Evolutionary conservation across 1,140 invertebrate species (phyloP), one percentile per base, ranked within the genome.

Genomic region (Drosophila murphyi): DNA sequence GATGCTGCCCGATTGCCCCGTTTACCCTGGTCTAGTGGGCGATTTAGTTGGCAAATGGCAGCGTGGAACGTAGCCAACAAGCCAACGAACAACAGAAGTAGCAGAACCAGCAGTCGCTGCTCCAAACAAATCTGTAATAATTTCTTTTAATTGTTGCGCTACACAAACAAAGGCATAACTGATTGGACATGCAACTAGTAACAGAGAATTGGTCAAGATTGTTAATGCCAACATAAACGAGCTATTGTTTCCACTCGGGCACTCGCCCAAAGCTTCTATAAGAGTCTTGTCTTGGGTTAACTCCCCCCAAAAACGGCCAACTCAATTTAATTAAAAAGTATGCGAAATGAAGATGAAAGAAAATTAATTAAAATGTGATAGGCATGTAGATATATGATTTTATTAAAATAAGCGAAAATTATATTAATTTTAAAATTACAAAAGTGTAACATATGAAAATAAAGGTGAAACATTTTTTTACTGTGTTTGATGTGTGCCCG

Each of bases 101-200:
- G 35, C 70, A 67, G 64, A 43, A 65, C 55, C 65, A 64, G 60
- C 69, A 55, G 67, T 74, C 64, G 72, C 71, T 73, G 72, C 82
- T 79, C 54, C 59, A 87, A 88, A 79, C 83, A 88, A 82, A 87
- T 87, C 83, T 80, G 80, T 87, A 87, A 87, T 87, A 87, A 87
- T 87, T 87, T 88, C 83, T 77, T 74, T 83, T 88, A 87, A 87
- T 88, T 87, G 83, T 59, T 65, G 68, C 83, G 55, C 83, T 88
- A 54, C 50, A 55, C 2, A n/a, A 29, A 20, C 7, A 5, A 8
- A 41, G 37, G 64, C 51, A 60, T 70, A n/a, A 10, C 43, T 12
- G n/a, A 55, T 45, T 31, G 47, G 5, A 12, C n/a, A 29, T 29
- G 31, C 35, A 51, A 10, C 50, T 68, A 48, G 60, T 52, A 57